Conservation (phyloP, 2,797 vertebrate genomes). For the Dryobates pubescens region DNA sequence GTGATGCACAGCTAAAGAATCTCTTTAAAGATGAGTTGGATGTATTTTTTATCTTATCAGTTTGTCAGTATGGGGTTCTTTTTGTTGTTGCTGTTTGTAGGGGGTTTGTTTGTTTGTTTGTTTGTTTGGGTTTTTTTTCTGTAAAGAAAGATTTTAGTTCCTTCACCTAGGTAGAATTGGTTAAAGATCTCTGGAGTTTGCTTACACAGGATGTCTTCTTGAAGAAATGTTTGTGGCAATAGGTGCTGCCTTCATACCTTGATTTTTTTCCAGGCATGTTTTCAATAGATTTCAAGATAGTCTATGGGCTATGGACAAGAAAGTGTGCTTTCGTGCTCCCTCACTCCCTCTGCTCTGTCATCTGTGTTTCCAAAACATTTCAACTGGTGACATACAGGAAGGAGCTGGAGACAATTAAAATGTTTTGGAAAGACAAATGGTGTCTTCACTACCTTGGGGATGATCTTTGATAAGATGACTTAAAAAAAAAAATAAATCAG, state of each 20-base stretch:
- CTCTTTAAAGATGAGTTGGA: background rate
- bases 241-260: background rate
- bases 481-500: background rate
- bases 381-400: background rate
- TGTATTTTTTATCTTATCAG: background rate
- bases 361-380: background rate
- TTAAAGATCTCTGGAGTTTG: background rate
- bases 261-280: background rate
- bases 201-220: accelerated
- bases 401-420: background rate
- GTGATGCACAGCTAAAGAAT: background rate
- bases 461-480: background rate
- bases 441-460: background rate
- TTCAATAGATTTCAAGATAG: background rate
- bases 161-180: background rate
- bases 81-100: too few relatives aligned
- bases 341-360: background rate
- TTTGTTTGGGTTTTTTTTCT: too few relatives aligned
- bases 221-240: background rate
- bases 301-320: accelerated
- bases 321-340: accelerated
- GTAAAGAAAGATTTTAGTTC: background rate
- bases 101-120: too few relatives aligned
- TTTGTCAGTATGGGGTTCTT: background rate
- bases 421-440: background rate